Evolutionary conservation across 2,113 vertebrate genomes (phyloP).

Genomic region (Australoheros scitulus): DNA sequence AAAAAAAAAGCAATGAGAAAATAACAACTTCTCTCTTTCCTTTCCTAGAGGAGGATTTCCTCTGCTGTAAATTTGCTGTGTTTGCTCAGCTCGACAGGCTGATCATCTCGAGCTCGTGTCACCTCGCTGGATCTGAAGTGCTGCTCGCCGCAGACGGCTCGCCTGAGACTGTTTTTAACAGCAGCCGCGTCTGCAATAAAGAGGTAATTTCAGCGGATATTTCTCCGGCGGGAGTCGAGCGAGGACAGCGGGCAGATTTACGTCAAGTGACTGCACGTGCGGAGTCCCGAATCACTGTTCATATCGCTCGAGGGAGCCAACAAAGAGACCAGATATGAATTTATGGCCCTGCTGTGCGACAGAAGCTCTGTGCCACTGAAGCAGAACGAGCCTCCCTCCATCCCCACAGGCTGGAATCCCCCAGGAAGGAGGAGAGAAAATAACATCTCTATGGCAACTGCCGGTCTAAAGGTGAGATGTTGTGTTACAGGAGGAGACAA

Average conservation of each 20-base stretch:
- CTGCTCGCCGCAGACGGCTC: neutral
- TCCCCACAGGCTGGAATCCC: conserved; percentile 35
- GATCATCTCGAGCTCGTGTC: conserved; percentile 15
- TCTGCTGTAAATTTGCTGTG: neutral
- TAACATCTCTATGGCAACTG: conserved; percentile 60
- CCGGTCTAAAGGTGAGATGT: conserved; percentile 31
- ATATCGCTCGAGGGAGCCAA: neutral
- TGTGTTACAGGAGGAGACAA: neutral
- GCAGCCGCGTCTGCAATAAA: conserved; percentile 5
- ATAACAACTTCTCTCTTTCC: neutral
- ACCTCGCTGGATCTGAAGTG: neutral
- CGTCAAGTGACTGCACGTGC: neutral
- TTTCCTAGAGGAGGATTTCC: conserved; percentile 3
- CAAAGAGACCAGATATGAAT: conserved; percentile 12
- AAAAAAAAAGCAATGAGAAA: neutral
- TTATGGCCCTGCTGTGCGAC: neutral
- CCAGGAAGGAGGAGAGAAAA: conserved; percentile 46
- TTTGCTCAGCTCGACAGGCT: conserved; percentile 17
- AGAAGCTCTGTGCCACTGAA: neutral
- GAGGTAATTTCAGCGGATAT: neutral
- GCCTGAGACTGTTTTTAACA: neutral
- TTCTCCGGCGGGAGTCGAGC: conserved; percentile 15
- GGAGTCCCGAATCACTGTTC: neutral
- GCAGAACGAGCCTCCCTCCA: neutral
- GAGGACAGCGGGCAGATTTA: conserved; percentile 22